A percentile compares a stretch with the other conserved stretches of the same genome.
phyloP scores from a whole-genome alignment of 1,140 invertebrate species.

The Cotesia vestalis region DNA sequence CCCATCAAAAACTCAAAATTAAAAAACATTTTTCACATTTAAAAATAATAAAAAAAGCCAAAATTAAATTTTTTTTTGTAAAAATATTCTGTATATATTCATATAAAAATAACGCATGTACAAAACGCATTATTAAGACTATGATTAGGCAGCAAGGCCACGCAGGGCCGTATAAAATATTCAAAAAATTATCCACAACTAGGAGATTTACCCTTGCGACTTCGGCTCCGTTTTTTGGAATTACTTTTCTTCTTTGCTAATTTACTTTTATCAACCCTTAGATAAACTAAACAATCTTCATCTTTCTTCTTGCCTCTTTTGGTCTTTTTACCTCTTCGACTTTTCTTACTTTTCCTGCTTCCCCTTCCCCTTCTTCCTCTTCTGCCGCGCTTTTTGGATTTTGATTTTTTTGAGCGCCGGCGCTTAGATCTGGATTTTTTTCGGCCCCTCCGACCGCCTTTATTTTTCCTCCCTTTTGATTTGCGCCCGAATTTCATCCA shows the following conservation, averaged over 20 bases:
- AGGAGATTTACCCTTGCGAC: no score
- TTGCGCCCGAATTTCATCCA: constrained; percentile 9
- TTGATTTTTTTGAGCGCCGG: neutral
- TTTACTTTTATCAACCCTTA: neutral
- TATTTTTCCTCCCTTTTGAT: neutral
- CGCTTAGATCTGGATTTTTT: neutral
- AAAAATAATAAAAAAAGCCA: neutral
- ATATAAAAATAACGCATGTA: constrained; percentile 42
- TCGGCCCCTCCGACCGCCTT: neutral
- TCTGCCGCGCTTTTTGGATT: neutral
- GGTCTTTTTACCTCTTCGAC: neutral
- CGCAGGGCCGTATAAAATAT: constrained; percentile 21
- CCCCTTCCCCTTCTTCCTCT: constrained; percentile 8
- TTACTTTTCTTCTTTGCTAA: neutral
- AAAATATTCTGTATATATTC: constrained; percentile 19
- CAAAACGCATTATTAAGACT: constrained; percentile 64
- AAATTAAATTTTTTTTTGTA: neutral
- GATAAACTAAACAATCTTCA: neutral
- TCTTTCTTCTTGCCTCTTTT: constrained; percentile 1
- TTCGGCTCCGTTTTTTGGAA: no score
- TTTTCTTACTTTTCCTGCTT: neutral
- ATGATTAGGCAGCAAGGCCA: constrained; percentile 66
- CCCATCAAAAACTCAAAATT: no score
- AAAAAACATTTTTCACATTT: no score
- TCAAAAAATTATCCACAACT: neutral